Conservation (phyloP, 2,113 vertebrate species). For the Paradoxurus hermaphroditus region DNA sequence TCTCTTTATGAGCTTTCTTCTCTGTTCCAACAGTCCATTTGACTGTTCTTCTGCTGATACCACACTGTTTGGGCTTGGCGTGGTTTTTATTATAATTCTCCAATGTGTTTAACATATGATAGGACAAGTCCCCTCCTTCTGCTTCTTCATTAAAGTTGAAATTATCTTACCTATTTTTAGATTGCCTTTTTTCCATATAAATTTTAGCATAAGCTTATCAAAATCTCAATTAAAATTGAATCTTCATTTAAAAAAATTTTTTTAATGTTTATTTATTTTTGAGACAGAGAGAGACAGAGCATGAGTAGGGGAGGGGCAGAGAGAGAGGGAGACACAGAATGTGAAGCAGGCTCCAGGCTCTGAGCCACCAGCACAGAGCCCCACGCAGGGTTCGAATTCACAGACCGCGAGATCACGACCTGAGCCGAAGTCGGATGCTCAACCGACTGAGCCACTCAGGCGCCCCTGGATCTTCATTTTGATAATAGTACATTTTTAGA, state of each 20-base stretch:
- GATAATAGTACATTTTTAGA: neutral
- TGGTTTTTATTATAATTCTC: neutral
- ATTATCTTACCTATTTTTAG: neutral
- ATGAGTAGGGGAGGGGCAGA: no score
- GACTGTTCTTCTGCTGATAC: neutral
- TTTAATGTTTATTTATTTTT: no score
- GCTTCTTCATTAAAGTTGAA: neutral
- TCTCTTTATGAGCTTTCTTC: neutral
- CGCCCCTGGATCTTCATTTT: neutral
- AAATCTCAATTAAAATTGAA: neutral
- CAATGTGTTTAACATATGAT: neutral
- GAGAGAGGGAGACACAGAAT: no score
- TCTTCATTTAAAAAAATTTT: no score
- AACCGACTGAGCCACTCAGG: no score
- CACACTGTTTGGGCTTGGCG: neutral
- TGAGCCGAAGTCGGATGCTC: no score
- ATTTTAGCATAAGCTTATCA: neutral
- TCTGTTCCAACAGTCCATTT: neutral
- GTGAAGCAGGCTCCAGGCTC: no score
- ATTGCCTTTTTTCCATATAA: neutral
- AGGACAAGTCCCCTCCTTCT: neutral
- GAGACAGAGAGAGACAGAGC: no score
- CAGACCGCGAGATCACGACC: no score
- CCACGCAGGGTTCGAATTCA: no score
- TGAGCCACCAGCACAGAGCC: no score